Conservation (phyloP, 2,888 invertebrate genomes). For the Troides aeacus region DNA sequence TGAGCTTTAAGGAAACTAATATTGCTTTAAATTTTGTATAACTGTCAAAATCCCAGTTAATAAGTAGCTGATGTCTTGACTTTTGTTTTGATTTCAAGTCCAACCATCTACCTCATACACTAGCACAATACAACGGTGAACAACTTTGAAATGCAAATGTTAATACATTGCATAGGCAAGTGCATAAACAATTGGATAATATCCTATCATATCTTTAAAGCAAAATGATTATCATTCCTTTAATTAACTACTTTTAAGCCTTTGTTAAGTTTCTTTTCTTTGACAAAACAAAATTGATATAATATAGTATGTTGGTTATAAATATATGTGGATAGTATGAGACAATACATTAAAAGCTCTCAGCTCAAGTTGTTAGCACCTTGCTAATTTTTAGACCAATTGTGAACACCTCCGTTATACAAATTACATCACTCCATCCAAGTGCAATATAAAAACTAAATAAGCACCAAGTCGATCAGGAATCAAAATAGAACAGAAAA, state of each 20-base stretch:
- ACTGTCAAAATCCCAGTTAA: too few species aligned
- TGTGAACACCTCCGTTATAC: conserved; percentile 68
- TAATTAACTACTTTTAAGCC: neutral
- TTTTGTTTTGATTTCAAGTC: conserved; percentile 11
- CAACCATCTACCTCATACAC: neutral
- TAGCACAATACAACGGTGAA: conserved; percentile 16
- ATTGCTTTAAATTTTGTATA: too few species aligned
- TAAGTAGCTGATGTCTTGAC: neutral
- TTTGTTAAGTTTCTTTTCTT: neutral
- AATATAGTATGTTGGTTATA: neutral
- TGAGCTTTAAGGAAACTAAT: too few species aligned
- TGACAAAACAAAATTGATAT: neutral
- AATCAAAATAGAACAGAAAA: conserved; percentile 19
- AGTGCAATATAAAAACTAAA: conserved; percentile 33
- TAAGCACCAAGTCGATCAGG: conserved; percentile 34
- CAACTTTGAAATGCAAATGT: neutral
- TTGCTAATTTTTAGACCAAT: conserved; percentile 68
- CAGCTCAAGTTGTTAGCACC: conserved; percentile 59
- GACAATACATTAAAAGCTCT: conserved; percentile 43
- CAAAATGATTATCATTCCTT: too few species aligned
- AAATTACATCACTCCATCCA: conserved; percentile 19
- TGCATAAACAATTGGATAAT: neutral
- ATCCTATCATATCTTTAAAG: too few species aligned
- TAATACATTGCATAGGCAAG: neutral
- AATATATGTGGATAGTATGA: conserved; percentile 1